Conservation (phyloP, 2,113 vertebrate genomes). For the Chascanopsetta lugubris region DNA sequence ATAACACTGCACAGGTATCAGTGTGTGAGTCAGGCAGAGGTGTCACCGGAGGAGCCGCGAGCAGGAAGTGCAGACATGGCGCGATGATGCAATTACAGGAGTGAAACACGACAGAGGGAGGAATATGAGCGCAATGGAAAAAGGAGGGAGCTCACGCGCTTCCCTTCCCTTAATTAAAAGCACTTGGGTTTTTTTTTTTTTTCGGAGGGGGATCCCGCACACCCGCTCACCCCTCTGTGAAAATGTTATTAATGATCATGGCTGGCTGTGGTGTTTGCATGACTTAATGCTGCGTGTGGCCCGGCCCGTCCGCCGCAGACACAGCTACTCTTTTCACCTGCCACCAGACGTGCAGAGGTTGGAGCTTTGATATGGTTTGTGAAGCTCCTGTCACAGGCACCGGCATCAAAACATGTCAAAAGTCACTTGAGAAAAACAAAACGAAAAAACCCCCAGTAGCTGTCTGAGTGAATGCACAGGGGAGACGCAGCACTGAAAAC, state of each 20-base stretch:
- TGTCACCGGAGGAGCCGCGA: conserved; percentile 66
- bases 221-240: conserved; percentile 40
- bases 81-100: conserved; percentile 69
- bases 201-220: conserved; percentile 36
- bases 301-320: conserved; percentile 53
- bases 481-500: too few relatives aligned
- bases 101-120: conserved; percentile 33
- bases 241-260: conserved; percentile 59
- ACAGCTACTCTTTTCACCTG: conserved; percentile 44
- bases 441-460: too few relatives aligned
- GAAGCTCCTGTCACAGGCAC: too few relatives aligned
- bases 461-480: too few relatives aligned
- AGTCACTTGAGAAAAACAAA: too few relatives aligned
- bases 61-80: conserved; percentile 56
- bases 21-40: conserved; percentile 63
- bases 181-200: conserved; percentile 29
- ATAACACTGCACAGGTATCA: conserved; percentile 65
- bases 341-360: conserved; percentile 18
- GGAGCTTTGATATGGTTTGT: too few relatives aligned
- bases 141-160: too few relatives aligned
- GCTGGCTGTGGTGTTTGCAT: conserved; percentile 49
- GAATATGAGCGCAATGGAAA: conserved; percentile 3
- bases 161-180: too few relatives aligned
- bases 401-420: too few relatives aligned
- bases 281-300: conserved; percentile 51